These are phyloP conservation scores for Zaprionus obscuricornis DNA, from an alignment of 2,888 invertebrate species.

Conservation along the genomic window DNA sequence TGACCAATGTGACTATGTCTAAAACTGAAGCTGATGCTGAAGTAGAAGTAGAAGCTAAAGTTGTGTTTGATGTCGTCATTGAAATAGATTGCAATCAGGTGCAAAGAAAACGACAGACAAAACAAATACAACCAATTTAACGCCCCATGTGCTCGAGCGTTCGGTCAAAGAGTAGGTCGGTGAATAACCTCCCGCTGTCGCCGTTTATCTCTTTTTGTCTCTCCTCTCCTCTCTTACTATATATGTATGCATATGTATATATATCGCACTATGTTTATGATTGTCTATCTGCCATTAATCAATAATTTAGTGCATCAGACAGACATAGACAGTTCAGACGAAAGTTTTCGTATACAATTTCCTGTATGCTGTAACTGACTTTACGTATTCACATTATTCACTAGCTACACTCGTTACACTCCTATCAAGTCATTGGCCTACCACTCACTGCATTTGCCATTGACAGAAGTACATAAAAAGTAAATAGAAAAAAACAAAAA, in stretches of 20 bases:
- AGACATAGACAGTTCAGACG: neutral
- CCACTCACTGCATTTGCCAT: conserved; percentile 10
- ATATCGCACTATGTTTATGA: too few relatives aligned
- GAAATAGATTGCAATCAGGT: conserved; percentile 58
- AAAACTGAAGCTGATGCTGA: too few relatives aligned
- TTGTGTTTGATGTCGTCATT: conserved; percentile 49
- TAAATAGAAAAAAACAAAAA: conserved; percentile 9
- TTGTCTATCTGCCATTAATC: too few relatives aligned
- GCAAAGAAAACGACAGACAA: conserved; percentile 34
- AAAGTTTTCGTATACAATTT: conserved; percentile 41
- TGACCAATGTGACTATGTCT: conserved; percentile 57
- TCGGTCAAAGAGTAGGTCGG: conserved; percentile 9
- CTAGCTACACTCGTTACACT: conserved; percentile 2
- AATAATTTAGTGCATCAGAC: too few relatives aligned
- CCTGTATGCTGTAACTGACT: conserved; percentile 24
- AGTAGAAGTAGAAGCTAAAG: too few relatives aligned
- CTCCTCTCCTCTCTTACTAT: too few relatives aligned
- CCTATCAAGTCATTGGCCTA: conserved; percentile 46
- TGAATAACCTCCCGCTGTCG: conserved; percentile 51
- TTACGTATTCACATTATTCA: too few relatives aligned
- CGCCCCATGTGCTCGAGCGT: conserved; percentile 34
- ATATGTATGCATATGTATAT: too few relatives aligned
- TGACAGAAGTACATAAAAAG: conserved; percentile 6
- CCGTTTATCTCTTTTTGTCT: too few relatives aligned
- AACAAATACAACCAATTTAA: conserved; percentile 15